These are phyloP conservation scores for Acanthococcus lagerstroemiae DNA, from an alignment of 2,888 invertebrate genomes.

Conservation along the genomic window DNA sequence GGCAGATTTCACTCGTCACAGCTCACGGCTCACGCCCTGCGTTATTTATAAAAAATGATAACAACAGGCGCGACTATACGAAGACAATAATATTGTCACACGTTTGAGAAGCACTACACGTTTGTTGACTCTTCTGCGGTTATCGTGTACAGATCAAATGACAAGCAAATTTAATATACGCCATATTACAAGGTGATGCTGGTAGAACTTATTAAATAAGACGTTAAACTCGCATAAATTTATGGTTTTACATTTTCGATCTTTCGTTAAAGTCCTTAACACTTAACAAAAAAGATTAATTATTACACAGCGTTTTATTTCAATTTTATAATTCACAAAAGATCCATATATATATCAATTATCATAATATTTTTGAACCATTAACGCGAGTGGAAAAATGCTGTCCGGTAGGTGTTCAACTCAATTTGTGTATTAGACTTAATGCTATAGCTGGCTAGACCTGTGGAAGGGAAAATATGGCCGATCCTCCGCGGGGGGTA, in stretches of 20 bases:
- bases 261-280: constrained; percentile 25
- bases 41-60: no score
- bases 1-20: no score
- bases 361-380: neutral
- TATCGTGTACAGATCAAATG: constrained; percentile 23
- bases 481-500: no score
- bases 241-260: constrained; percentile 24
- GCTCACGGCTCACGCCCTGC: no score
- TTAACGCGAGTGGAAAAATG: neutral
- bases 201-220: constrained; percentile 26
- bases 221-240: constrained; percentile 28
- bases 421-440: no score
- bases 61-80: no score
- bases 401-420: constrained; percentile 1
- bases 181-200: constrained; percentile 10
- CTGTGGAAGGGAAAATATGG: no score
- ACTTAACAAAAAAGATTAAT: constrained; percentile 16
- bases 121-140: constrained; percentile 27
- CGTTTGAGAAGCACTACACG: constrained; percentile 16
- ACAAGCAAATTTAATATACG: constrained; percentile 27
- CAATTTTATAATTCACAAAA: constrained; percentile 12
- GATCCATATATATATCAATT: constrained; percentile 21
- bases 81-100: no score
- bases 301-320: constrained; percentile 16
- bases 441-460: no score